Evolutionary conservation across 1,140 invertebrate genomes (phyloP), one percentile per base, ranked within the genome.

Genomic region (Drosophila truncata): DNA sequence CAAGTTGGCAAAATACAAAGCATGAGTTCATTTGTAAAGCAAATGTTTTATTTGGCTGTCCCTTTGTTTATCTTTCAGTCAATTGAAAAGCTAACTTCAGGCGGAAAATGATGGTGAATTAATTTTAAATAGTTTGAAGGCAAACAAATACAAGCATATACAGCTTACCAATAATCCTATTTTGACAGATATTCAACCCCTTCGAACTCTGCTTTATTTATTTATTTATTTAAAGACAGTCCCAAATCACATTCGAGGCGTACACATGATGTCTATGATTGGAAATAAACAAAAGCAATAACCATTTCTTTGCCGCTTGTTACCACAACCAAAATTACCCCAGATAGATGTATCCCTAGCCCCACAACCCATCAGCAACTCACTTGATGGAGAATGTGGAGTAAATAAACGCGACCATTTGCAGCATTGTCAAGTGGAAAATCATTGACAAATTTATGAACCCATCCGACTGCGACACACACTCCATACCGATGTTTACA

Each of bases 381-480:
- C 74, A 50, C 41, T 65, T 35, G 27, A 59, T 60, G 55, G 63
- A 52, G 31, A 77, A 61, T 78, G 42, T 61, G 42, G 58, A 78
- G 74, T 78, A 78, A 78, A 78, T 78, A 78, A 78, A 78, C 55
- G 64, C 63, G 41, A 41, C 70, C 67, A 72, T 73, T 72, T 72
- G 52, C 70, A 72, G 69, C 73, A 77, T 41, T 78, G 74, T 78
- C 73, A 78, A 78, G 74, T 78, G 74, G 74, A 74, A 78, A 78
- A 78, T 78, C 73, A 78, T 78, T 78, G 74, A 78, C 74, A 78
- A 78, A 78, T 78, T 78, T 78, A 78, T 78, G 74, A 78, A 78
- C 49, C 18, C 37, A 29, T 8, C 23, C 39, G 20, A 37, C 49
- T 13, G 29, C 49, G 27, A 50, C 20, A 47, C 33, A 66, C 20